These are phyloP conservation scores for Promerops cafer DNA, from an alignment of 2,113 vertebrate species.

Conservation along the genomic window DNA sequence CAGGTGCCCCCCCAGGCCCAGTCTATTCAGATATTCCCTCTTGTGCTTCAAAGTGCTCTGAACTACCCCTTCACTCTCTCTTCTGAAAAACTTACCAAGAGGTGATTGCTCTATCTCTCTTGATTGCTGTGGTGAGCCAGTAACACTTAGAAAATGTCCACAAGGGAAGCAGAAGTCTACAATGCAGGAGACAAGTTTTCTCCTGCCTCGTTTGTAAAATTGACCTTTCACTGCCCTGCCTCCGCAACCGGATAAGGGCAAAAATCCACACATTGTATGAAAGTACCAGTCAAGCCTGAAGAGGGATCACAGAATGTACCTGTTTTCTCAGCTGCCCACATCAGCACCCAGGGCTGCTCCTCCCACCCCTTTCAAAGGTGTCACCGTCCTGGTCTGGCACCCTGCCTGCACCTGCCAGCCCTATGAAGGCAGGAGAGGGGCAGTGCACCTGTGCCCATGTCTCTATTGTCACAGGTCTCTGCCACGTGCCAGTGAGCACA, in stretches of 20 bases:
- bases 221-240: not conserved
- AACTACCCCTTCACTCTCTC: not conserved
- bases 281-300: not conserved
- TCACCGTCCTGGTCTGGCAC: accelerated
- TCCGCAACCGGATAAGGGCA: accelerated
- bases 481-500: not conserved
- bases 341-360: not conserved
- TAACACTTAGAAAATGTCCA: not conserved
- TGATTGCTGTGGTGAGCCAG: not conserved
- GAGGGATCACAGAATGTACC: not conserved
- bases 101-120: not conserved
- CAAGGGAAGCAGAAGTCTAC: not conserved
- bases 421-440: not conserved
- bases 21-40: not conserved
- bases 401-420: not conserved
- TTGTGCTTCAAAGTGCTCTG: not conserved
- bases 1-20: not conserved
- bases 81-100: not conserved
- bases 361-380: not conserved
- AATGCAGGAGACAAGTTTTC: not conserved
- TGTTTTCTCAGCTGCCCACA: accelerated
- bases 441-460: not conserved
- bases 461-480: not conserved
- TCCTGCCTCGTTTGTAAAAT: not conserved
- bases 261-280: not conserved